These are phyloP conservation scores for Polydrusus pterygomalis DNA, from an alignment of 2,888 invertebrate genomes.

Conservation along the genomic window DNA sequence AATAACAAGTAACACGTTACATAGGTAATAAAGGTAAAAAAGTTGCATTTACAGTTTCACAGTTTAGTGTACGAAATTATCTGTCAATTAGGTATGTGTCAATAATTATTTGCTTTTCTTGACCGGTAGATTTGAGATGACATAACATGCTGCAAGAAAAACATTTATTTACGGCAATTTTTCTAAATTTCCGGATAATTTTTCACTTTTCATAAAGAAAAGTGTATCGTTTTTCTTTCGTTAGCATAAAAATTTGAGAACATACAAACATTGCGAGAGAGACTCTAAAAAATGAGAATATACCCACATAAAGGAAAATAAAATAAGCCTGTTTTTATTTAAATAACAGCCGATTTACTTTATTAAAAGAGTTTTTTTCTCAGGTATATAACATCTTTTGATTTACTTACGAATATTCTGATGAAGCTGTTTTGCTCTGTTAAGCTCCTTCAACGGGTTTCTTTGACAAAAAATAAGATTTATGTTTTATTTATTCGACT, in stretches of 20 bases:
- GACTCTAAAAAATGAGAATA: neutral
- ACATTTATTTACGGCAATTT: too few relatives aligned
- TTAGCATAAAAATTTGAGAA: neutral
- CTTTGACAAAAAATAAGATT: neutral
- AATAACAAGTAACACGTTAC: too few relatives aligned
- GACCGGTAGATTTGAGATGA: too few relatives aligned
- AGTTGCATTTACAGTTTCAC: too few relatives aligned
- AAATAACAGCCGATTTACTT: slow-evolving; percentile 3
- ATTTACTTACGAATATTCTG: neutral
- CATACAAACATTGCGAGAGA: neutral
- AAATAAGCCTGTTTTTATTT: slow-evolving; percentile 2
- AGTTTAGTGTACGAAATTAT: too few relatives aligned
- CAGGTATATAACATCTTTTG: neutral
- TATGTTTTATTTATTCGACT: slow-evolving; percentile 4
- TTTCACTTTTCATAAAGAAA: too few relatives aligned
- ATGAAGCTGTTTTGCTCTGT: neutral
- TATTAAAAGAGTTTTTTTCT: neutral
- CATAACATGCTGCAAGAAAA: too few relatives aligned
- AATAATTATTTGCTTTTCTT: too few relatives aligned
- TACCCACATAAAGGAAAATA: neutral
- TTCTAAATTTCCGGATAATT: too few relatives aligned
- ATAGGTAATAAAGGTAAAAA: too few relatives aligned
- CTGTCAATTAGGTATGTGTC: too few relatives aligned
- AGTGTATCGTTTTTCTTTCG: too few relatives aligned
- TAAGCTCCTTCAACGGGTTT: neutral